Percentiles rank a stretch among this genome's conserved stretches.
These are phyloP conservation scores for Drosophila anomalipes DNA, from an alignment of 2,888 invertebrate species.

Conservation along the genomic window DNA sequence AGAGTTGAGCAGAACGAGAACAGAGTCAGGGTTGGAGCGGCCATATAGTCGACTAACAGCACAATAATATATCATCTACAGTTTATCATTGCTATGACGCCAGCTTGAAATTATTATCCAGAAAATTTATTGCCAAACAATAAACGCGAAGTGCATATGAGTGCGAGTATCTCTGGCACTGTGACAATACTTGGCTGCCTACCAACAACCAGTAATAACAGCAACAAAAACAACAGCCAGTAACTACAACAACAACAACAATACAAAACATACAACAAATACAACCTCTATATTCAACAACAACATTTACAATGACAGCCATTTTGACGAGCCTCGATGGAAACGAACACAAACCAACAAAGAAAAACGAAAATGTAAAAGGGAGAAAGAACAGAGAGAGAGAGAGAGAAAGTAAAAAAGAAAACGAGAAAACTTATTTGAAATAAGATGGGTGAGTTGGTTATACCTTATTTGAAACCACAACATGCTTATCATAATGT, in stretches of 20 bases:
- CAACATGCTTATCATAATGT: neutral
- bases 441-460: slow-evolving; percentile 21
- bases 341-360: slow-evolving; percentile 40
- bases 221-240: slow-evolving; percentile 25
- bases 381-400: neutral
- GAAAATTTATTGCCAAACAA: slow-evolving; percentile 81
- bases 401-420: neutral
- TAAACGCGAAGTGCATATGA: slow-evolving; percentile 64
- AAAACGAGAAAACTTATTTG: slow-evolving; percentile 11
- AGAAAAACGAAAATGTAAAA: slow-evolving; percentile 12
- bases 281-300: slow-evolving; percentile 20
- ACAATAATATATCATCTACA: slow-evolving; percentile 83
- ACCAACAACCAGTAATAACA: slow-evolving; percentile 44
- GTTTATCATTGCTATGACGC: slow-evolving; percentile 83
- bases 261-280: slow-evolving; percentile 17
- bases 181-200: slow-evolving; percentile 52
- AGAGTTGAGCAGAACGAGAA: neutral
- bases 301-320: slow-evolving; percentile 50
- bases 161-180: slow-evolving; percentile 22
- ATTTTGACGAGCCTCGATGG: slow-evolving; percentile 65
- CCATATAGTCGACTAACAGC: slow-evolving; percentile 75
- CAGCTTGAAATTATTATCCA: slow-evolving; percentile 83
- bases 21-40: slow-evolving; percentile 18
- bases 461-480: slow-evolving; percentile 14
- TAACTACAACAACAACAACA: slow-evolving; percentile 33